Evolutionary conservation across 2,797 vertebrate genomes (phyloP), one percentile per base, ranked within the genome.

Genomic region (Micrastur ruficollis): DNA sequence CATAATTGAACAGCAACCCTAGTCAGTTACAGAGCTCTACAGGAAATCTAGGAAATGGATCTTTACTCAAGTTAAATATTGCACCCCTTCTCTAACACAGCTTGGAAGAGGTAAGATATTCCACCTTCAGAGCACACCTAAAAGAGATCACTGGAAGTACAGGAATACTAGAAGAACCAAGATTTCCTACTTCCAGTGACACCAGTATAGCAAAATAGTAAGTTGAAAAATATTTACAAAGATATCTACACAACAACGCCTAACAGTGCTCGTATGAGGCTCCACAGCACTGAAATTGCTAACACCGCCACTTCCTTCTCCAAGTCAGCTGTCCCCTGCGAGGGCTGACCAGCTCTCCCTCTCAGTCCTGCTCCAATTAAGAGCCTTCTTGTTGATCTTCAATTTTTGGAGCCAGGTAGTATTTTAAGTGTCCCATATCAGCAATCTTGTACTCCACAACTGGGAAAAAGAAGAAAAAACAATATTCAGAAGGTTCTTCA

Each of bases 371-470:
- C 86, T 53, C 74, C 31, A 34, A 23, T 96, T 98, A 98, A 78
- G 98, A 98, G 67, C 98, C 98, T 86, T 99, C 99, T 96, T 99
- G 95, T 5, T 96, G 99, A 87, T 99, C 99, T 90, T 98, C 98
- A 0, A 99, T 99, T 98, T 99, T 99, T 15, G 99, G 99, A 72
- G 99, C 99, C 98, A 99, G 97, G 97, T 99, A 99, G 92, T 99
- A 99, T 95, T 99, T 99, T 82, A 99, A 96, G 56, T 99, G 99
- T 94, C 99, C 99, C 99, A 99, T 99, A 83, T 99, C 99, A 4
- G 99, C 99, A 25, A 99, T 99, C 98, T 99, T 99, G 98, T 99
- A 99, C 95, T 99, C 99, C 95, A 99, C 99, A 97, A 99, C 99
- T 99, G 97, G 8, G 88, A 8, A 74, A 40, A 73, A 56, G 11